Evolutionary conservation across 2,113 vertebrate species (phyloP), one percentile per base, ranked within the genome.

Genomic region (Copsychus sechellarum): DNA sequence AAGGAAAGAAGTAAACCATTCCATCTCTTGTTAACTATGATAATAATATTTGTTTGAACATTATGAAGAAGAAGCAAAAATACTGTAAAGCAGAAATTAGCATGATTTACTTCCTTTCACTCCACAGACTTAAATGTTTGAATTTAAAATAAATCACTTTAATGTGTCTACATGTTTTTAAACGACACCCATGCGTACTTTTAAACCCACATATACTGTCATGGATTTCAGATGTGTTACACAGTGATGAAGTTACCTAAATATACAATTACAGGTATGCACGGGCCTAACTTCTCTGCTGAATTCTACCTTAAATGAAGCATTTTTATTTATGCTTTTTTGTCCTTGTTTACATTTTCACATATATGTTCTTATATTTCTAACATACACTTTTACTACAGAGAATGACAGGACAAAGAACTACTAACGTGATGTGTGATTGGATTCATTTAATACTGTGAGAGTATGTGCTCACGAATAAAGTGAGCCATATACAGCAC

Each of bases 201-300:
- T 72, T 62, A 69, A 79, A 61, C 0, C 2, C 31, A 51, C 5
- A 24, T 33, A 36, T 5, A 69, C 11, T 38, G 8, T 28, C 6
- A 54, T 0, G 11, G 38, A 80, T 87, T 85, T 64, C 53, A 64
- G 5, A 16, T 12, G 82, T 15, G 7, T n/a, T 54, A 69, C 5
- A 64, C 1, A 72, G 12, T 2, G 3, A 28, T 14, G 19, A 88
- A 80, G 7, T 70, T 70, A 77, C 11, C 4, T 15, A 57, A n/a
- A 61, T 42, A 45, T 0, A 38, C 5, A 0, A 12, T 54, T 50
- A 56, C 1, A 8, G 3, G 4, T 61, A 76, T 4, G 6, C 6
- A 21, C 1, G 0, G 84, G 17, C 28, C n/a, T 45, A 57, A 48
- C 8, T 58, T 72, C 38, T 45, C 29, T 64, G 38, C 2, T 53